Conservation (phyloP, 1,140 invertebrate species). For the Leptinotarsa defecta region DNA sequence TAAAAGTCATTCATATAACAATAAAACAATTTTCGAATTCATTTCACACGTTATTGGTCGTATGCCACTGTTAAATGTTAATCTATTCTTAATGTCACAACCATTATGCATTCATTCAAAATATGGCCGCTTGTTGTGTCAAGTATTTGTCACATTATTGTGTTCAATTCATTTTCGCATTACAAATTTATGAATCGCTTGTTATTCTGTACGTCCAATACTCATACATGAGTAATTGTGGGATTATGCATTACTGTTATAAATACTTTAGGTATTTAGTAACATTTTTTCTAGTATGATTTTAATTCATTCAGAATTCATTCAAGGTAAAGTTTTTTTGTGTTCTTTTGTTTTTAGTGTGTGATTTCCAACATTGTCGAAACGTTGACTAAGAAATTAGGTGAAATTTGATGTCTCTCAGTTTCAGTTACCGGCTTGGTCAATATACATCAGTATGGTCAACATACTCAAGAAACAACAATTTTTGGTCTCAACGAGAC, state of each 20-base stretch:
- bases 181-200: neutral
- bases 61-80: slow-evolving; percentile 12
- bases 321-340: no score
- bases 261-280: no score
- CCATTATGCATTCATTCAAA: slow-evolving; percentile 16
- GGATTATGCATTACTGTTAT: neutral
- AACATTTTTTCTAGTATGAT: no score
- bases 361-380: no score
- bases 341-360: no score
- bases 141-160: slow-evolving; percentile 16
- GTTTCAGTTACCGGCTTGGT: no score
- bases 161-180: slow-evolving; percentile 1
- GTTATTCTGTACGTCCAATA: neutral
- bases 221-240: slow-evolving; percentile 1
- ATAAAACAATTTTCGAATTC: slow-evolving; percentile 10
- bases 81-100: slow-evolving; percentile 23
- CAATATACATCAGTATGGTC: no score
- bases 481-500: no score
- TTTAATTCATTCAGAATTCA: no score
- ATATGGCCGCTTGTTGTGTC: slow-evolving; percentile 10
- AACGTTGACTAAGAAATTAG: no score
- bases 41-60: slow-evolving; percentile 13
- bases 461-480: no score
- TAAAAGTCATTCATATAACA: neutral
- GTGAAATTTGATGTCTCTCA: no score